Evolutionary conservation across 2,113 vertebrate species (phyloP).

Genomic region (Gobius niger): DNA sequence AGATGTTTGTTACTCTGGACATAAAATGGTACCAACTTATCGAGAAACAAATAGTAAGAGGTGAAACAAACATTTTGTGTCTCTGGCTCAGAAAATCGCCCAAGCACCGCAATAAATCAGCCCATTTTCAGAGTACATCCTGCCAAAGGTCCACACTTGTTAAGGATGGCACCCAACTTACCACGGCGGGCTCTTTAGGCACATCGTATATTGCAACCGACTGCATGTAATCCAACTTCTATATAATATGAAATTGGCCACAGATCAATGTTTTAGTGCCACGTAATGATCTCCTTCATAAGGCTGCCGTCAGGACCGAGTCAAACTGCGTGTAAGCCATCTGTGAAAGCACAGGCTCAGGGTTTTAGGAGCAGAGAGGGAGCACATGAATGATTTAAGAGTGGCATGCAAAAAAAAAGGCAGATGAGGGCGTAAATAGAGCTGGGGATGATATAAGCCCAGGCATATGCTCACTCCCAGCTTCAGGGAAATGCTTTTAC

Average conservation of each 20-base stretch:
- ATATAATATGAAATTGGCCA: not conserved
- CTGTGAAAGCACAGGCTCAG: slow-evolving; percentile 35
- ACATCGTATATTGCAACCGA: not conserved
- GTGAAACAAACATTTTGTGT: not conserved
- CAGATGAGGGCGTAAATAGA: slow-evolving; percentile 57
- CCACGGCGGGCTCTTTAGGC: not conserved
- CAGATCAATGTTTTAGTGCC: slow-evolving; percentile 44
- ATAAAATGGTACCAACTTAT: too few species aligned
- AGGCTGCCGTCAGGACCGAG: slow-evolving; percentile 15
- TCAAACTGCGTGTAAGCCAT: slow-evolving; percentile 40
- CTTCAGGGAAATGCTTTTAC: slow-evolving; percentile 18
- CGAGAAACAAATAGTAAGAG: too few species aligned
- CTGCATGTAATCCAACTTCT: not conserved
- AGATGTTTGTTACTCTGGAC: too few species aligned
- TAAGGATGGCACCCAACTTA: not conserved
- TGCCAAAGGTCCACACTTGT: not conserved
- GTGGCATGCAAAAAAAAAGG: slow-evolving; percentile 32
- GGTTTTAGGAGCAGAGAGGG: slow-evolving; percentile 28
- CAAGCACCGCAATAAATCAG: not conserved
- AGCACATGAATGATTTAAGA: slow-evolving; percentile 59
- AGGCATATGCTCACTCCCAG: slow-evolving; percentile 36
- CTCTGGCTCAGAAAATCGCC: not conserved
- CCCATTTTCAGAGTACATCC: not conserved
- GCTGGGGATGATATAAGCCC: slow-evolving; percentile 30
- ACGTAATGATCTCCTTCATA: slow-evolving; percentile 33